Percentiles rank a stretch among this genome's conserved stretches.
Evolutionary conservation across 2,113 vertebrate species (phyloP).

Genomic region (Reinhardtius hippoglossoides): DNA sequence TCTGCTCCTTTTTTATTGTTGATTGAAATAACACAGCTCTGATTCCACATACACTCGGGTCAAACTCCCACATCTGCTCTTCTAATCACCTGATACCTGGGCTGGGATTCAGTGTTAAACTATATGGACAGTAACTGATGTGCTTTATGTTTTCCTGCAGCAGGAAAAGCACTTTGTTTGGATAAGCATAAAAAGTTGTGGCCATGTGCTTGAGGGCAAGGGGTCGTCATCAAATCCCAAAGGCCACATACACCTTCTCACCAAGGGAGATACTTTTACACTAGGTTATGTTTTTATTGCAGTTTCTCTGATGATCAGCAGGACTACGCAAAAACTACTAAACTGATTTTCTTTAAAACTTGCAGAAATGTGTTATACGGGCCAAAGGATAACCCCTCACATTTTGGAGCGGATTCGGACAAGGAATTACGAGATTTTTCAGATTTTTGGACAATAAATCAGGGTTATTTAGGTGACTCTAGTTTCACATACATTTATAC

Average conservation of each 20-base stretch:
- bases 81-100: constrained; percentile 24
- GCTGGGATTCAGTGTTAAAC: constrained; percentile 24
- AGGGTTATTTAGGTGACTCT: no score
- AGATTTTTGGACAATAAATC: no score
- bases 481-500: no score
- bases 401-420: no score
- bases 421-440: no score
- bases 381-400: no score
- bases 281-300: background rate
- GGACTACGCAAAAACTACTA: no score
- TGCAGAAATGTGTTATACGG: no score
- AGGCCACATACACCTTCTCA: background rate
- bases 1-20: constrained; percentile 42
- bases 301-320: no score
- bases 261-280: no score
- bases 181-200: background rate
- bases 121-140: constrained; percentile 19
- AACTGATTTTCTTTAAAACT: no score
- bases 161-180: constrained; percentile 37
- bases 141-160: constrained; percentile 30
- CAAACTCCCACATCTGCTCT: constrained; percentile 37
- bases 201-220: background rate
- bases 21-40: constrained; percentile 39
- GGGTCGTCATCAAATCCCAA: background rate
- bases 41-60: constrained; percentile 28